phyloP scores from a whole-genome alignment of 1,140 invertebrate genomes.

The Polypedilum vanderplanki region DNA sequence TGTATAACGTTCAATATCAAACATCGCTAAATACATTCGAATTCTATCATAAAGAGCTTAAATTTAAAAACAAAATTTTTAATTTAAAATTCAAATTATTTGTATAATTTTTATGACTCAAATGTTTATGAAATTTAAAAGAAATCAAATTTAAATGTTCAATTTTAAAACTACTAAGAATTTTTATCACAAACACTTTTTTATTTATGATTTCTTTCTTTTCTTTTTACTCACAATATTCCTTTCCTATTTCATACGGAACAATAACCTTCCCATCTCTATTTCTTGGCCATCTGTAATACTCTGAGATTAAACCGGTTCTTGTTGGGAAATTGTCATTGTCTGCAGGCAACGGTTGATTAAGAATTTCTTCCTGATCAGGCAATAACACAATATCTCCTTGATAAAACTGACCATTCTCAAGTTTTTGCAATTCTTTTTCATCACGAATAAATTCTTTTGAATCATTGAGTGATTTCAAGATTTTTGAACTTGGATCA shows the following conservation, averaged over 20 bases:
- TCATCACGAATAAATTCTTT: not conserved
- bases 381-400: constrained; percentile 28
- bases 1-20: not conserved
- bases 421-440: not conserved
- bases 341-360: not conserved
- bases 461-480: not conserved
- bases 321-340: not conserved
- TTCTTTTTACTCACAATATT: not conserved
- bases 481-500: not conserved
- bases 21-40: not conserved
- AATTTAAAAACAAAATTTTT: not conserved
- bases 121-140: not conserved
- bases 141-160: no score
- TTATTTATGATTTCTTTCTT: not conserved
- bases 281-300: constrained; percentile 35
- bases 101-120: no score
- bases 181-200: no score
- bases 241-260: constrained; percentile 31
- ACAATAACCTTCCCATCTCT: constrained; percentile 30
- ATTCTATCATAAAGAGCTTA: not conserved
- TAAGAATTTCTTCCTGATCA: not conserved
- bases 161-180: no score
- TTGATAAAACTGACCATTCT: constrained; percentile 11
- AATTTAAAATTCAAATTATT: not conserved
- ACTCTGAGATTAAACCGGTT: constrained; percentile 15